Evolutionary conservation across 2,113 vertebrate genomes (phyloP).

Genomic region (Galeopterus variegatus): DNA sequence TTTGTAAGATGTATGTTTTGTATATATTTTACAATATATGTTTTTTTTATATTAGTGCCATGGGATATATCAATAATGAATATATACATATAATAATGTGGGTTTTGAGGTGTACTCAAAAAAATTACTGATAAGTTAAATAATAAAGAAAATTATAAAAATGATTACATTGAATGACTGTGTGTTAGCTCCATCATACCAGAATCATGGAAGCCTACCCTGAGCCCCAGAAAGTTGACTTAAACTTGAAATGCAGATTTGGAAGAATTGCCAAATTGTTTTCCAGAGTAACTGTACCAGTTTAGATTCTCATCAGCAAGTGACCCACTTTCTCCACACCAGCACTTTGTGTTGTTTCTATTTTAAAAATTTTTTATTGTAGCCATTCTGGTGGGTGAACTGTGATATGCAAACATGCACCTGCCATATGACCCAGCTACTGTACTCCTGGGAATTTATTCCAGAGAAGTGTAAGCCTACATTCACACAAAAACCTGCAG

Average conservation of each 20-base stretch:
- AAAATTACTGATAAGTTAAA: background rate
- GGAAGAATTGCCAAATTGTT: background rate
- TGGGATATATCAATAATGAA: background rate
- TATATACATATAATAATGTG: background rate
- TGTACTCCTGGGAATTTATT: background rate
- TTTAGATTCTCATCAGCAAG: background rate
- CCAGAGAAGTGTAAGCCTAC: background rate
- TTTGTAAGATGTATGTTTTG: background rate
- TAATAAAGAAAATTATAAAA: background rate
- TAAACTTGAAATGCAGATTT: background rate
- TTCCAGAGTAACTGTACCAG: background rate
- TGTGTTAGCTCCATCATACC: background rate
- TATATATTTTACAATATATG: background rate
- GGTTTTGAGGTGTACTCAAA: background rate
- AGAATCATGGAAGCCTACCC: fast-evolving
- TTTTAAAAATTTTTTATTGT: background rate
- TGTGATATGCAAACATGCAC: background rate
- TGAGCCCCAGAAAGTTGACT: background rate
- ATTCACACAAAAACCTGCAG: background rate
- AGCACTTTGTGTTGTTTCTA: background rate
- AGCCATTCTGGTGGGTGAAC: background rate
- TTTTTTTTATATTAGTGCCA: background rate
- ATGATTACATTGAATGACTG: background rate
- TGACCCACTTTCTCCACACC: background rate
- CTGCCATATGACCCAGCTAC: background rate